Evolutionary conservation across 1,140 invertebrate species (phyloP).

Genomic region (Meloidogyne hapla): DNA sequence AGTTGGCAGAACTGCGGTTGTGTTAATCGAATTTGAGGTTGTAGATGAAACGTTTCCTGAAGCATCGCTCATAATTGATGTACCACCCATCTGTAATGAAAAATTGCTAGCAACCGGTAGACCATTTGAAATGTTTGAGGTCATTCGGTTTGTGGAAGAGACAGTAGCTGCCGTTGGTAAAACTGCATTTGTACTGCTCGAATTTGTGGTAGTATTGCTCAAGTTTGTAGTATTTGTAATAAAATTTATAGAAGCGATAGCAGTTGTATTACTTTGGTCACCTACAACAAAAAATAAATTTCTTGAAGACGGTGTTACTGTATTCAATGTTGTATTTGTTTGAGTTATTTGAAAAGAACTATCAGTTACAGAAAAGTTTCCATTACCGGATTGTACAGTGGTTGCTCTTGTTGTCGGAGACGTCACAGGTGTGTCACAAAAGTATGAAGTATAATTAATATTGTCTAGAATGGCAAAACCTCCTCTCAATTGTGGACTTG

Average conservation of each 20-base stretch:
- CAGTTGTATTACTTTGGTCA: background rate
- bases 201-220: background rate
- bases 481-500: constrained; percentile 6
- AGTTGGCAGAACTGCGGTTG: background rate
- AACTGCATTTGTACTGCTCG: background rate
- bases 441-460: constrained; percentile 14
- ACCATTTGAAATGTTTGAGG: background rate
- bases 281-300: background rate
- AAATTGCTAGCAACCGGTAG: background rate
- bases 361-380: background rate
- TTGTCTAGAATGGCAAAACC: constrained; percentile 21
- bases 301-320: background rate
- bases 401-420: background rate
- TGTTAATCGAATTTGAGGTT: background rate
- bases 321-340: background rate
- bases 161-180: background rate
- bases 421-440: background rate
- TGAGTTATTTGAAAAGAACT: background rate
- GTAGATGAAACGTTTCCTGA: background rate
- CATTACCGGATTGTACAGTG: background rate
- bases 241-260: too few species aligned
- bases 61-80: background rate
- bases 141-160: background rate
- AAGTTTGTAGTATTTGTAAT: too few species aligned
- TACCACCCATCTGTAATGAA: background rate